A percentile compares a stretch with the other conserved stretches of the same genome.
Evolutionary conservation across 2,888 invertebrate species (phyloP).

Genomic region (Heteropelma amictum): DNA sequence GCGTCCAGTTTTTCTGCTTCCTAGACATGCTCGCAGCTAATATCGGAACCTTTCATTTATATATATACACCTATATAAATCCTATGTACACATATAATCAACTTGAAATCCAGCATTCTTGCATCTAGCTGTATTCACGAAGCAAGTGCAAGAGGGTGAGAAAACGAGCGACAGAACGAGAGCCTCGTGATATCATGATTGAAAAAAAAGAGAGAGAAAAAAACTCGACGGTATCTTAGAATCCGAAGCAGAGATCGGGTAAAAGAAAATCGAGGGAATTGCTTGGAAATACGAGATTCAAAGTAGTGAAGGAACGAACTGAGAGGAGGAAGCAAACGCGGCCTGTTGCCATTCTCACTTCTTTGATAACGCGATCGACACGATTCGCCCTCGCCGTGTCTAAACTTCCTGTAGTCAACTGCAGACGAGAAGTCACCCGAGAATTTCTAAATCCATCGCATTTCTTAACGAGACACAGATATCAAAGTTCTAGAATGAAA

Average conservation of each 20-base stretch:
- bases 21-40: conserved; percentile 6
- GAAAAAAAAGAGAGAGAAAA: conserved; percentile 4
- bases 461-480: conserved; percentile 6
- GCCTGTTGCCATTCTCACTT: not conserved
- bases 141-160: not conserved
- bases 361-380: conserved; percentile 27
- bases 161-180: conserved; percentile 8
- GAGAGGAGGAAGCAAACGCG: conserved; percentile 2
- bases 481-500: not conserved
- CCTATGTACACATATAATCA: not conserved
- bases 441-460: not conserved
- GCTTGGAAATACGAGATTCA: conserved; percentile 22
- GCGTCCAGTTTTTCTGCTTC: conserved; percentile 5
- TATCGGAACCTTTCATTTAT: not conserved
- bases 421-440: not conserved
- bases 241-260: conserved; percentile 13
- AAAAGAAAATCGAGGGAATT: not conserved
- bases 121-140: conserved; percentile 5
- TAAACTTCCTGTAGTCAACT: no score
- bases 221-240: conserved; percentile 5
- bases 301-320: conserved; percentile 3
- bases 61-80: no score
- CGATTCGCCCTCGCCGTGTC: not conserved
- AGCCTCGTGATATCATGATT: conserved; percentile 1
- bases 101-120: conserved; percentile 14